Evolutionary conservation across 2,888 invertebrate species (phyloP), one percentile per base, ranked within the genome.

Genomic region (Lasioglossum morio): DNA sequence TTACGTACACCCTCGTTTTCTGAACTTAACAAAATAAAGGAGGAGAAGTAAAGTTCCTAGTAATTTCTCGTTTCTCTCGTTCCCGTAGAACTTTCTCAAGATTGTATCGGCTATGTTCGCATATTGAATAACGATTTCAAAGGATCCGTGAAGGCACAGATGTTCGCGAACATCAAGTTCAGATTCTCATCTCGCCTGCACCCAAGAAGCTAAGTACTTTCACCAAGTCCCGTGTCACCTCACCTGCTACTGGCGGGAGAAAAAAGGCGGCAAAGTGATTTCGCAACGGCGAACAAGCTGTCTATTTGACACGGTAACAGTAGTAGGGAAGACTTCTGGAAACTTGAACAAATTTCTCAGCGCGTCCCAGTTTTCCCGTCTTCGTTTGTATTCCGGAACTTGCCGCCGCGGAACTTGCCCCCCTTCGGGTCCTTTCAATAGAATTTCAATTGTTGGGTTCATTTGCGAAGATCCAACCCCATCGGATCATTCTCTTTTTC

Each of bases 331-430:
- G 43, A 8, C 34, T 27, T n/a, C 23, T 37, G 57, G 16, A n/a
- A 74, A 66, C 57, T 72, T 72, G 4, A 19, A 46, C 12, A 43
- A 43, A 81, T 81, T 53, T 43, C 27, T n/a, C 7, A 2, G 37
- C 37, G 34, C 16, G 53, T 48, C 57, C 84, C 30, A 75, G 75
- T 83, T 84, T 72, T 43, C 78, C 2, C 53, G 66, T 40, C n/a
- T 43, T 40, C 53, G 82, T 66, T 57, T 37, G 53, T 57, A 70
- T 37, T 4, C 19, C 30, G 23, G 19, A 75, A 75, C 40, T 72
- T 72, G 1, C 53, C 1, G 16, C 34, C 0, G 23, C 12, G 34
- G 37, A 78, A 74, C 34, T 73, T 69, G 34, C 12, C 19, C 66
- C 27, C 57, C 69, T 57, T 57, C 63, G 63, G 30, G 30, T 23